Conservation (phyloP, 2,797 vertebrate species). For the Champsocephalus esox region DNA sequence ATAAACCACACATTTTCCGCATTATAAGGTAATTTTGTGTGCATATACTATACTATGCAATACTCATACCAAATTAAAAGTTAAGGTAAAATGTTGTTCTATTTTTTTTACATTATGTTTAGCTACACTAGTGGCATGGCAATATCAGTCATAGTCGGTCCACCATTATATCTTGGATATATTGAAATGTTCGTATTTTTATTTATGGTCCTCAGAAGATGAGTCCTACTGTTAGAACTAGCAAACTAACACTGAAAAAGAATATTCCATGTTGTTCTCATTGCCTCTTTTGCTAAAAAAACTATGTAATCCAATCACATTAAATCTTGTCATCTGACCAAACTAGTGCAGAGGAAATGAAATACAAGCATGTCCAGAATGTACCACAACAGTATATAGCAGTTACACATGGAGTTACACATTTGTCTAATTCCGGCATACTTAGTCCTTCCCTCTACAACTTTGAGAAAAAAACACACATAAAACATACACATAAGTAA, state of each 20-base stretch:
- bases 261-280: too few species aligned
- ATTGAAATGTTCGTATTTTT: not conserved
- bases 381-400: not conserved
- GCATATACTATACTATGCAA: not conserved
- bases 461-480: constrained; percentile 11
- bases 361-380: not conserved
- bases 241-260: too few species aligned
- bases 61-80: not conserved
- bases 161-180: not conserved
- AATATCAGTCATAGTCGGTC: not conserved
- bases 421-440: constrained; percentile 40
- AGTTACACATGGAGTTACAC: constrained; percentile 32
- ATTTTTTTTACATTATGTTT: not conserved
- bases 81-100: constrained; percentile 1
- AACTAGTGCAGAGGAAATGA: not conserved
- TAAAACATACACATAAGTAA: constrained; percentile 13
- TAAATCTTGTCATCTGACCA: not conserved
- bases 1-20: constrained; percentile 30
- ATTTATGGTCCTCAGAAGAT: not conserved
- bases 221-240: not conserved
- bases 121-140: too few species aligned
- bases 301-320: not conserved
- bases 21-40: not conserved
- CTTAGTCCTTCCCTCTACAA: constrained; percentile 27
- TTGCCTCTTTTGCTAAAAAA: too few species aligned